Base-by-base conservation (phyloP, 2,888 invertebrate genomes). In the Melieria picta region DNA sequence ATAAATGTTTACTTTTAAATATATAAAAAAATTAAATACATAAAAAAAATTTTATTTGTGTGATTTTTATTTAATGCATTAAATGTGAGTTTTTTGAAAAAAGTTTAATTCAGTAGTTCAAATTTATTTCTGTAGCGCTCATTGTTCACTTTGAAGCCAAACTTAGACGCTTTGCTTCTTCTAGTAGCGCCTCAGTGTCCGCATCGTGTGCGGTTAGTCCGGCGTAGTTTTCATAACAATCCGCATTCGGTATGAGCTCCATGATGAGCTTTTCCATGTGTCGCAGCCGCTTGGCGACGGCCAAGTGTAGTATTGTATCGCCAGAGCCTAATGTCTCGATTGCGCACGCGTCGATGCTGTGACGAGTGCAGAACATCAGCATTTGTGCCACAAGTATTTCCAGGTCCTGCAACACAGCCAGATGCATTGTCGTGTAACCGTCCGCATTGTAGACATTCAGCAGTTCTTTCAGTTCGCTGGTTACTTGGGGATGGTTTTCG, bases 241-340 rank as follows among this genome's bases (percentile, higher is more conserved):
- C n/a, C 45, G 57, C 56, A 43, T 43, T 45, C n/a, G 57, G 57
- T 7, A 57, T 11, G 16, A 11, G 13, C 7, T 13, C 16, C 7
- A 7, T 1, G 7, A 57, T 57, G 7, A 13, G 13, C 7, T 57
- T 57, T 13, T 11, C 11, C 13, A 13, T 13, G 13, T 57, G 7
- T 13, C 7, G 7, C 13, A 57, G 13, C 7, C 13, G 9, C 16
- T 57, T 7, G 13, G n/a, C 7, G 7, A 7, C 16, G 7, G 57
- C 57, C 13, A 57, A 57, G 13, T 57, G 57, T 57, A 57, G 13
- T 57, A 57, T 57, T 57, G 57, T 57, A 57, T 16, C 16, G n/a
- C 57, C 57, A 57, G 7, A 11, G 13, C 57, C 9, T 57, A 57
- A 57, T 11, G 13, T 13, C 13, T 57, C 13, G 7, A 13, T 16